phyloP scores from a whole-genome alignment of 2,888 invertebrate species.

The Ecliptopera silaceata region DNA sequence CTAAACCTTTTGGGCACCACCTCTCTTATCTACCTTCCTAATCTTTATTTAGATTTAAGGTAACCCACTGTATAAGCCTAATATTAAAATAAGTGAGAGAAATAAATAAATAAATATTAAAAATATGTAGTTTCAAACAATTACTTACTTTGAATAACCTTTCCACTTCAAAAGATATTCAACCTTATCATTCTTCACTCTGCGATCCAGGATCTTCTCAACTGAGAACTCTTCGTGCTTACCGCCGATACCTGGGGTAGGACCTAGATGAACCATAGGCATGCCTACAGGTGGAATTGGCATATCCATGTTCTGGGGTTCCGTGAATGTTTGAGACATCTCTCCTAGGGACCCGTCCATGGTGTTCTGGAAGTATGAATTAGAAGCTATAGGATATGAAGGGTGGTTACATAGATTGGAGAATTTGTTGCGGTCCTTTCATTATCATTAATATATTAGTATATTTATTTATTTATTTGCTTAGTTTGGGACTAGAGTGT shows the following conservation, averaged over 20 bases:
- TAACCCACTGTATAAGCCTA: too few species aligned
- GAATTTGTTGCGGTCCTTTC: too few species aligned
- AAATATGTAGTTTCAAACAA: background rate
- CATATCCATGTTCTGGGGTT: slow-evolving; percentile 25
- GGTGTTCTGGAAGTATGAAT: background rate
- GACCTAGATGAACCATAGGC: slow-evolving; percentile 20
- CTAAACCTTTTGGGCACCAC: too few species aligned
- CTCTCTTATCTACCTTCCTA: too few species aligned
- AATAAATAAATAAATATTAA: too few species aligned
- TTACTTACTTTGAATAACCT: slow-evolving; percentile 84
- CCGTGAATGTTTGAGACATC: slow-evolving; percentile 34
- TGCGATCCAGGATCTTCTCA: slow-evolving; percentile 88
- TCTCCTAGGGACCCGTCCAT: slow-evolving; percentile 43
- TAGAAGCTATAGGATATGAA: too few species aligned
- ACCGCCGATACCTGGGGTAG: slow-evolving; percentile 47
- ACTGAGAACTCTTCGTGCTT: slow-evolving; percentile 88
- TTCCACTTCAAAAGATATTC: slow-evolving; percentile 87
- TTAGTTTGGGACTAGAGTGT: too few species aligned
- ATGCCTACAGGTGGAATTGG: slow-evolving; percentile 19
- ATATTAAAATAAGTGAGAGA: too few species aligned
- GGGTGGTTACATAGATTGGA: too few species aligned
- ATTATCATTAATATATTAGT: too few species aligned
- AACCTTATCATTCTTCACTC: slow-evolving; percentile 87
- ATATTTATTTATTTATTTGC: too few species aligned
- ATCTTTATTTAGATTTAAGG: too few species aligned